Conservation (phyloP, 2,797 vertebrate genomes). For the Phoxinus dragarum region DNA sequence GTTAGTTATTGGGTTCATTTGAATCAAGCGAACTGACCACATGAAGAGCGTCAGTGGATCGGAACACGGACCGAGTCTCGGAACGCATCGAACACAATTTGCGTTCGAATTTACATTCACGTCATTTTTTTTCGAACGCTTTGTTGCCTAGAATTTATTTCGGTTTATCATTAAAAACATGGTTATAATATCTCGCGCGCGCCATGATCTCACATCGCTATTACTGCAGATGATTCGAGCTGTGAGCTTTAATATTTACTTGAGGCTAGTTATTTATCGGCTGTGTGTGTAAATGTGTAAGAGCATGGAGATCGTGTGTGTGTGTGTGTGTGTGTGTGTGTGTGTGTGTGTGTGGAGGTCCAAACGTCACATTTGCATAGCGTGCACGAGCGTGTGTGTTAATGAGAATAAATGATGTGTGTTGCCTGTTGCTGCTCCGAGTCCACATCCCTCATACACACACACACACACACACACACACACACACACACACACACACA, state of each 20-base stretch:
- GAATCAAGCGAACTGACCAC: conserved; percentile 79
- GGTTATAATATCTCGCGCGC: neutral
- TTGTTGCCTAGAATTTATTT: conserved; percentile 76
- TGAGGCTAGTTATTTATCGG: neutral
- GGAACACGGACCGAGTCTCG: conserved; percentile 81
- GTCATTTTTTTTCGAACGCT: conserved; percentile 77
- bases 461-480: too few relatives aligned
- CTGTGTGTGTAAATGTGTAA: conserved; percentile 7
- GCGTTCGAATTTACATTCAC: neutral
- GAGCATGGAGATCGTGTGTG: neutral
- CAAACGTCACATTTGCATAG: conserved; percentile 3
- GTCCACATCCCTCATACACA: neutral
- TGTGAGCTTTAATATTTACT: neutral
- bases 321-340: neutral
- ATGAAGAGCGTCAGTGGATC: conserved; percentile 84
- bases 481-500: too few relatives aligned
- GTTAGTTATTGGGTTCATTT: conserved; percentile 78
- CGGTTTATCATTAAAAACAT: conserved; percentile 9
- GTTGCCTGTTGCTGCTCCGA: conserved; percentile 23
- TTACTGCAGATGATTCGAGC: neutral
- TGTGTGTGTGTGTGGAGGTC: neutral
- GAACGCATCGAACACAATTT: too few relatives aligned
- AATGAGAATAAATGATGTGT: conserved; percentile 17
- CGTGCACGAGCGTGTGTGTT: neutral
- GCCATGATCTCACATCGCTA: neutral